These are phyloP conservation scores for Ormyrus pomaceus DNA, from an alignment of 2,888 invertebrate species.

Conservation along the genomic window DNA sequence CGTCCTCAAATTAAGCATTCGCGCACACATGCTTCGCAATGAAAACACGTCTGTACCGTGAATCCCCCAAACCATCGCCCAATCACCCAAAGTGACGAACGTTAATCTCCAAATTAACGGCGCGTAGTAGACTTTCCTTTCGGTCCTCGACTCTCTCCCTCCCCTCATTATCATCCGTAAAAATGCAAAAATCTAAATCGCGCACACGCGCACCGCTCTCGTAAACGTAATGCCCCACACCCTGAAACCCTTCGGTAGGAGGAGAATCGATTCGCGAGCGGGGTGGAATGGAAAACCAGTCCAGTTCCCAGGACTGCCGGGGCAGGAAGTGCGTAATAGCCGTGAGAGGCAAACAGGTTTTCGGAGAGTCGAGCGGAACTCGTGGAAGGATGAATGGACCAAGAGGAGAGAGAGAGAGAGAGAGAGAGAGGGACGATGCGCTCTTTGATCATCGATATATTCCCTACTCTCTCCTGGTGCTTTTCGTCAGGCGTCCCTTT, in stretches of 20 bases:
- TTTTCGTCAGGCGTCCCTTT: no score
- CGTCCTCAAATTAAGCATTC: no score
- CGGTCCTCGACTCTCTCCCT: no score
- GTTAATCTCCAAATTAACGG: no score
- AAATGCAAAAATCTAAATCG: background rate
- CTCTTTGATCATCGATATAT: conserved; percentile 19
- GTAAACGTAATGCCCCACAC: background rate
- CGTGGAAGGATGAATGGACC: conserved; percentile 69
- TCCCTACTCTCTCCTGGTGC: background rate
- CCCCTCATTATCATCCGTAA: no score
- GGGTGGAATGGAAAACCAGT: conserved; percentile 63
- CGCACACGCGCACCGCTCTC: background rate
- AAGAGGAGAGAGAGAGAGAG: conserved; percentile 17
- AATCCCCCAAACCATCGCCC: no score
- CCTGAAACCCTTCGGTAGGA: conserved; percentile 13
- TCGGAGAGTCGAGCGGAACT: conserved; percentile 61
- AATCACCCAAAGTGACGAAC: no score
- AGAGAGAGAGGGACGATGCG: conserved; percentile 32
- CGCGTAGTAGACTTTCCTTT: no score
- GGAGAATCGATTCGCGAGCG: background rate
- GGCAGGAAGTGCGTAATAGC: conserved; percentile 75
- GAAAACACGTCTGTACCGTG: no score
- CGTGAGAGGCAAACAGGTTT: conserved; percentile 73
- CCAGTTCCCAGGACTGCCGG: conserved; percentile 70
- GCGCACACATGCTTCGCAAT: no score